These are phyloP conservation scores for Craterocephalus amniculus DNA, from an alignment of 2,797 vertebrate genomes.

Conservation along the genomic window DNA sequence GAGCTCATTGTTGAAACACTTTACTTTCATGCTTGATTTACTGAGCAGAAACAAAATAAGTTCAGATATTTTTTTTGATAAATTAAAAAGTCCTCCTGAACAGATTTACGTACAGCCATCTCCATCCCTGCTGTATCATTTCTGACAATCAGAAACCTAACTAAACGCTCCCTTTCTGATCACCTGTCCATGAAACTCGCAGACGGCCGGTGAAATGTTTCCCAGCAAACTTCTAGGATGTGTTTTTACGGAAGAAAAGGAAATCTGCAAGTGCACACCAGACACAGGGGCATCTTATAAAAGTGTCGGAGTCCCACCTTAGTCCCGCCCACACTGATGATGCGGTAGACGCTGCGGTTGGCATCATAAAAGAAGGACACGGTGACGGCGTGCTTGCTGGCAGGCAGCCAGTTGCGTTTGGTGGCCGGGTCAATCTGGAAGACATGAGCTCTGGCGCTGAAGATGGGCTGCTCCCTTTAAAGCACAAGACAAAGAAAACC, in stretches of 20 bases:
- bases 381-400: conserved; percentile 93
- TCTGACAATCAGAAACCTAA: background rate
- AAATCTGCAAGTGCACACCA: background rate
- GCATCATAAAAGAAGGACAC: conserved; percentile 97
- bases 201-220: background rate
- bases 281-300: background rate
- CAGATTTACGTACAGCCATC: background rate
- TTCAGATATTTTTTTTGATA: background rate
- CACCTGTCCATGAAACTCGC: background rate
- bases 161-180: background rate
- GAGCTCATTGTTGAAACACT: background rate
- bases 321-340: conserved; percentile 96
- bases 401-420: conserved; percentile 95
- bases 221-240: background rate
- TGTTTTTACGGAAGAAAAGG: background rate
- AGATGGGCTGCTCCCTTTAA: conserved; percentile 94
- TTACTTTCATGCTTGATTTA: background rate
- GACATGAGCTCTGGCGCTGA: conserved; percentile 94
- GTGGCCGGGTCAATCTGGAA: conserved; percentile 97
- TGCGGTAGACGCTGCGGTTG: conserved; percentile 91
- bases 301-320: conserved; percentile 81
- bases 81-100: background rate
- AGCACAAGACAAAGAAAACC: conserved; percentile 12
- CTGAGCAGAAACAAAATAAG: background rate
- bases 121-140: background rate